Evolutionary conservation across 2,888 invertebrate species (phyloP).

Genomic region (Monoplex corrugatus): DNA sequence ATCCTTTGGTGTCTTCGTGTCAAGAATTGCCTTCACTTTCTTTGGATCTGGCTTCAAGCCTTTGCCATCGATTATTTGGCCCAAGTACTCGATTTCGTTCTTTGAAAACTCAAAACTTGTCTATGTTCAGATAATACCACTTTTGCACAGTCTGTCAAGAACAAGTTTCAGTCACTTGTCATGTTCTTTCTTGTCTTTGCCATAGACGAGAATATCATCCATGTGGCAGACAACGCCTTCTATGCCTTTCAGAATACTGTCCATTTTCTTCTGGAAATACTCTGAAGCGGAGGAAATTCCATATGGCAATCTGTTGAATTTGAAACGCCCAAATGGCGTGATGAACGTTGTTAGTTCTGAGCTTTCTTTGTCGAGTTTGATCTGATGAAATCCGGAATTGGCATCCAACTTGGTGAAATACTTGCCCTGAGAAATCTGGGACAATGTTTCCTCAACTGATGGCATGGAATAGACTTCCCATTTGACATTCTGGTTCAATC

Average conservation of each 20-base stretch:
- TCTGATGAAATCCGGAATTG: no score
- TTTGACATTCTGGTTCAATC: not conserved
- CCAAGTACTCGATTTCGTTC: conserved; percentile 52
- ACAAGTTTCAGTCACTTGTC: conserved; percentile 21
- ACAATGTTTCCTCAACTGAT: conserved; percentile 4
- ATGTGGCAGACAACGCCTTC: no score
- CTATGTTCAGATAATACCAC: not conserved
- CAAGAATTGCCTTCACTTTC: not conserved
- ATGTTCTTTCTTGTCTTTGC: not conserved
- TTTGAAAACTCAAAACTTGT: conserved; percentile 29
- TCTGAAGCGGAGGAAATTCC: no score
- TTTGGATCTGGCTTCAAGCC: not conserved
- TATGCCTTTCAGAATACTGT: no score
- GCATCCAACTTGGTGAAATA: not conserved
- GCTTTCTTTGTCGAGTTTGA: no score
- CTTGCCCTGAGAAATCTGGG: not conserved
- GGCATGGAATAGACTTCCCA: not conserved
- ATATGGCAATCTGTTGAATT: no score
- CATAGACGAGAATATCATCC: not conserved
- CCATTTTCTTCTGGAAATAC: no score
- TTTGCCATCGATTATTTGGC: conserved; percentile 52
- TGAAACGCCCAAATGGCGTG: no score
- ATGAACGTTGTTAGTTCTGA: no score
- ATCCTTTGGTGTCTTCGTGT: not conserved
- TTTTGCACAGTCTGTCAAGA: conserved; percentile 34